These are phyloP conservation scores for Auanema freiburgensis DNA, from an alignment of 2,888 invertebrate genomes.

Conservation along the genomic window DNA sequence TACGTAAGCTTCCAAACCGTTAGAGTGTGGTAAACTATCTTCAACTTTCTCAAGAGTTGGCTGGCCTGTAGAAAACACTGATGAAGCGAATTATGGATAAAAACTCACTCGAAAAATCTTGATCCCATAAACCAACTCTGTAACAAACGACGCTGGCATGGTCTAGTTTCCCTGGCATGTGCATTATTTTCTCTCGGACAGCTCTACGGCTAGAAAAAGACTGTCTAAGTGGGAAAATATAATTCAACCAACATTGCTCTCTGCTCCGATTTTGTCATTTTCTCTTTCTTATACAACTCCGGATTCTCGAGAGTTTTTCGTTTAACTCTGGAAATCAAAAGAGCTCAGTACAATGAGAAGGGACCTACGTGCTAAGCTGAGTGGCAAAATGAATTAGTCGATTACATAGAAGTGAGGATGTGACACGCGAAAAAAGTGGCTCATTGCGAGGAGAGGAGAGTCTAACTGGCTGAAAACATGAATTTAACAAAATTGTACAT, in stretches of 20 bases:
- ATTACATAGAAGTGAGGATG: conserved; percentile 71
- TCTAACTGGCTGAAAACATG: not conserved
- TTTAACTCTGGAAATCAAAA: conserved; percentile 72
- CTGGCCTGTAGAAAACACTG: not conserved
- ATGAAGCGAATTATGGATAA: not conserved
- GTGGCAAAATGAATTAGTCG: conserved; percentile 79
- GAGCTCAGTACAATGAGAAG: conserved; percentile 1
- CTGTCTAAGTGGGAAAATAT: not conserved
- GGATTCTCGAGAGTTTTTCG: conserved; percentile 80
- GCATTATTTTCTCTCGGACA: conserved; percentile 76
- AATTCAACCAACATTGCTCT: conserved; percentile 22
- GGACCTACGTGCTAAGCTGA: conserved; percentile 68
- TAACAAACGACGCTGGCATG: conserved; percentile 80
- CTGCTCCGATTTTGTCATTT: conserved; percentile 42
- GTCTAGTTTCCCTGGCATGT: conserved; percentile 84
- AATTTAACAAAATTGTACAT: not conserved
- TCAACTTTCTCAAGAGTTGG: too few relatives aligned
- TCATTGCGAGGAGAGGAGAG: conserved; percentile 22
- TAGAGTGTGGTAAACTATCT: too few relatives aligned
- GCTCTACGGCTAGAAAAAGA: conserved; percentile 71
- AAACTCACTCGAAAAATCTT: not conserved
- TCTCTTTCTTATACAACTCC: conserved; percentile 72
- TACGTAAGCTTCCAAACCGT: too few relatives aligned
- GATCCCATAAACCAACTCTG: conserved; percentile 71
- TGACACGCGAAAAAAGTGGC: conserved; percentile 66